A percentile compares a stretch with the other conserved stretches of the same genome.
phyloP scores from a whole-genome alignment of 64 coral and sea anemone species.

The Astreopora myriophthalma region DNA sequence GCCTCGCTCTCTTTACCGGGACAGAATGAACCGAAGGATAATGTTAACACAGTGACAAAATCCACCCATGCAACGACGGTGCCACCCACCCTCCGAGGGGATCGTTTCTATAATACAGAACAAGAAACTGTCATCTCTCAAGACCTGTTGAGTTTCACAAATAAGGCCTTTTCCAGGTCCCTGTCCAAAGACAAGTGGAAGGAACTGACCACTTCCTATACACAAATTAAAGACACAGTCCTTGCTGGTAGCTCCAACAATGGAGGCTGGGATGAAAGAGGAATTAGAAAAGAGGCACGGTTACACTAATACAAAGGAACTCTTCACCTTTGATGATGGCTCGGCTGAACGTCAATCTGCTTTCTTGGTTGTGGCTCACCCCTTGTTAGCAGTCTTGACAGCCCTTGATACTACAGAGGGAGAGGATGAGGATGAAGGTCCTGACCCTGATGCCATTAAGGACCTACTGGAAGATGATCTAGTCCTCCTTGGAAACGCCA shows the following conservation, averaged over 20 bases:
- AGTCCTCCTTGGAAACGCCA: neutral
- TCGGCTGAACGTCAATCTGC: neutral
- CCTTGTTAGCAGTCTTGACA: neutral
- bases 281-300: neutral
- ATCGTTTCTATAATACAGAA: neutral
- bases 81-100: neutral
- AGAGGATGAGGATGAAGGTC: neutral
- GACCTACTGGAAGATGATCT: neutral
- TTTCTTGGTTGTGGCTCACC: neutral
- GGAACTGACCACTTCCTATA: neutral
- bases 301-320: neutral
- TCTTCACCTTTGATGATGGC: slow-evolving; percentile 22
- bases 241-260: neutral
- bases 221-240: neutral
- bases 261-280: slow-evolving; percentile 18
- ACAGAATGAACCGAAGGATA: neutral
- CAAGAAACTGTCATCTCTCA: neutral
- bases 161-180: neutral
- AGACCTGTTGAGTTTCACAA: neutral
- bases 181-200: neutral
- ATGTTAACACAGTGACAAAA: neutral
- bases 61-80: neutral
- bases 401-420: neutral
- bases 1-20: neutral
- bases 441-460: neutral